These are phyloP conservation scores for Lagopus muta DNA, from an alignment of 2,113 vertebrate genomes.

Conservation along the genomic window DNA sequence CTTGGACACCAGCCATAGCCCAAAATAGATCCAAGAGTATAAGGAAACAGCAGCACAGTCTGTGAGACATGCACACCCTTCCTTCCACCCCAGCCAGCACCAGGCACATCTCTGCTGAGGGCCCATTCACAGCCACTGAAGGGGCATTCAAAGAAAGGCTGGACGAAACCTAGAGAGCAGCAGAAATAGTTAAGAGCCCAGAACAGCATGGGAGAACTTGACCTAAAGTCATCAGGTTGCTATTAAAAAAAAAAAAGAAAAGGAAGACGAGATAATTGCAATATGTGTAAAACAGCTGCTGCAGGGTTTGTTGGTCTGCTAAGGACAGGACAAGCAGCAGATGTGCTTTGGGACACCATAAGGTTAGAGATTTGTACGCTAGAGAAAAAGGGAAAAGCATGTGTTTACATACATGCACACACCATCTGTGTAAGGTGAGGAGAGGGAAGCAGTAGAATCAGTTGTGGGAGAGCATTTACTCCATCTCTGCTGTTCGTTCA, in stretches of 20 bases:
- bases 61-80: rapidly evolving
- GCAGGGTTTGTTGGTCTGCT: not conserved
- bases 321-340: not conserved
- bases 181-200: not conserved
- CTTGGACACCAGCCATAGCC: not conserved
- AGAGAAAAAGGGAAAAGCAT: not conserved
- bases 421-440: not conserved
- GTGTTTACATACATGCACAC: not conserved
- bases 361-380: not conserved
- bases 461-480: not conserved
- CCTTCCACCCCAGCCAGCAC: not conserved
- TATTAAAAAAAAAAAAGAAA: too few relatives aligned
- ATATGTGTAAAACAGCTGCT: not conserved
- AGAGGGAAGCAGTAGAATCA: not conserved
- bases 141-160: not conserved
- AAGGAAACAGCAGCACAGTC: not conserved
- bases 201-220: not conserved
- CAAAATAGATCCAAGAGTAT: not conserved
- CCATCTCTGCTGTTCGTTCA: not conserved
- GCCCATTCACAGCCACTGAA: not conserved
- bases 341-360: not conserved
- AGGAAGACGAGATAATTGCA: not conserved
- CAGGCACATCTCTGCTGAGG: not conserved
- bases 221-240: too few relatives aligned
- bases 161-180: not conserved